These are phyloP conservation scores for Tauraco hartlaubi DNA, from an alignment of 2,797 vertebrate species.

Conservation along the genomic window DNA sequence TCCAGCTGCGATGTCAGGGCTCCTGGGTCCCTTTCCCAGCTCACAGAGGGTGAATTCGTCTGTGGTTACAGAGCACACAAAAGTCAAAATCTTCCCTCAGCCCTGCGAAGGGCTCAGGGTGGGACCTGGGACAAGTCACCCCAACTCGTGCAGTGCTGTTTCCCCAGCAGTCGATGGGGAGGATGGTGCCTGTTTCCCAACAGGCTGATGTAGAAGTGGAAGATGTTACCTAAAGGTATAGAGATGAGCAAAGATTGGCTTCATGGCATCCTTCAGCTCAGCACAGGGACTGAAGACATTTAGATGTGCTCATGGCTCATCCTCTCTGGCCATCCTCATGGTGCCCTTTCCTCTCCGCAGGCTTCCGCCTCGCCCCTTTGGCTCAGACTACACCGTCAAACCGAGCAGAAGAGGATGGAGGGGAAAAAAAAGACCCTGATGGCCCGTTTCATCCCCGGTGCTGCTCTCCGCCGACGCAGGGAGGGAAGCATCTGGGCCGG, in stretches of 20 bases:
- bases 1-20: neutral
- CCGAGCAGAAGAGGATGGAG: fast-evolving
- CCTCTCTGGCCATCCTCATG: neutral
- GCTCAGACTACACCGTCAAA: neutral
- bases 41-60: fast-evolving
- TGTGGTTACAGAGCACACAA: too few species aligned
- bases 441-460: neutral
- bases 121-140: neutral
- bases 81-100: neutral
- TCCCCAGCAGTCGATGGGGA: neutral
- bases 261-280: neutral
- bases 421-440: neutral
- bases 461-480: neutral
- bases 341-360: neutral
- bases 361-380: neutral
- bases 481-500: neutral
- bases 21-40: neutral
- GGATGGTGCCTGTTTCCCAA: neutral
- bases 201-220: neutral
- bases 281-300: neutral
- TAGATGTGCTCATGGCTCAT: fast-evolving
- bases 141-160: fast-evolving
- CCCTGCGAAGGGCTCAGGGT: fast-evolving
- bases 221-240: neutral
- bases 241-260: neutral